Evolutionary conservation across 2,888 invertebrate species (phyloP).

Genomic region (Nephrotoma appendiculata): DNA sequence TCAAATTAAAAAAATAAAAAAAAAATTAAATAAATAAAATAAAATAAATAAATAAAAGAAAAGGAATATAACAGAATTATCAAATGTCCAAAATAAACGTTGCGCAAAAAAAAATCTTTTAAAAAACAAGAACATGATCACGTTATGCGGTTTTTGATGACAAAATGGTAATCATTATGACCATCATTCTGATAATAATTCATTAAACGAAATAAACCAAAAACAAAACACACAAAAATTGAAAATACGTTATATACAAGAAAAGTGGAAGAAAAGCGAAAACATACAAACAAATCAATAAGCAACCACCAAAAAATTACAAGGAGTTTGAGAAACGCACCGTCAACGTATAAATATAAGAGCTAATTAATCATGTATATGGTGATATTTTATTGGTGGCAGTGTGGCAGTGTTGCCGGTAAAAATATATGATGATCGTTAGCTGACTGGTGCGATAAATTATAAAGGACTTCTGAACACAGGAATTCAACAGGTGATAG

Average conservation of each 20-base stretch:
- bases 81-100: background rate
- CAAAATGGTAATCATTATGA: slow-evolving; percentile 1
- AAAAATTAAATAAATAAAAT: background rate
- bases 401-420: background rate
- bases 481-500: no score
- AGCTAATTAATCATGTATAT: background rate
- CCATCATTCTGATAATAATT: slow-evolving; percentile 1
- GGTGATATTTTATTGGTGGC: background rate
- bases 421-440: no score
- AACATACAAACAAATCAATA: background rate
- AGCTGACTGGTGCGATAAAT: no score
- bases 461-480: no score
- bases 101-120: background rate
- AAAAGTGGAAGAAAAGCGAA: background rate
- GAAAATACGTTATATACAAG: background rate
- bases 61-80: background rate
- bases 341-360: background rate
- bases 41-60: background rate
- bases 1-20: background rate
- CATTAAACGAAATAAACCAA: background rate
- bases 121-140: slow-evolving; percentile 2
- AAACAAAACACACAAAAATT: background rate
- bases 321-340: background rate
- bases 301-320: background rate
- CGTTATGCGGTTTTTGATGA: background rate